A percentile compares a stretch with the other conserved stretches of the same genome.
phyloP scores from a whole-genome alignment of 2,113 vertebrate genomes.

The Malurus alboscapulatus region DNA sequence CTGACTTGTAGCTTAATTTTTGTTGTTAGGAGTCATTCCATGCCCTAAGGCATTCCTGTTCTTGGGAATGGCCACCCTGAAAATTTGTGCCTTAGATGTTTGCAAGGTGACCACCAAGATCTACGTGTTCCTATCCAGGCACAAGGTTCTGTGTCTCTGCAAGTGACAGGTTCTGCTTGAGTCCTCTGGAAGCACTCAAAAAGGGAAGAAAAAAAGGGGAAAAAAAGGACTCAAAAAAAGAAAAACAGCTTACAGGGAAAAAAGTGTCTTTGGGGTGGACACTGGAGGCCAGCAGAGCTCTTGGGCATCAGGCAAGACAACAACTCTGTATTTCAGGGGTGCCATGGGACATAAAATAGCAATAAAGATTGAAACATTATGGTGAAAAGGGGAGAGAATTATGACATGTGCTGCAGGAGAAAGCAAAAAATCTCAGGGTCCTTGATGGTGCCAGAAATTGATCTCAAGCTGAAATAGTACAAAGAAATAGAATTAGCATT shows the following conservation, averaged over 20 bases:
- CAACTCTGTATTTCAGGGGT: background rate
- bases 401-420: background rate
- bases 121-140: accelerated
- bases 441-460: background rate
- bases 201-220: too few species aligned
- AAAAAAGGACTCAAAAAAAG: too few species aligned
- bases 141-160: background rate
- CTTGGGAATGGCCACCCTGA: background rate
- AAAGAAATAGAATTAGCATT: background rate
- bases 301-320: background rate
- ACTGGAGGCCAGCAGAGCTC: background rate
- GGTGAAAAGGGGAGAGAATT: background rate
- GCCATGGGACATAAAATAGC: background rate
- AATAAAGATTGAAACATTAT: background rate
- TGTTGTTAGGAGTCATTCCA: background rate
- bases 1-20: background rate
- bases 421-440: background rate
- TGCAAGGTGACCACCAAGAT: background rate
- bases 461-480: background rate
- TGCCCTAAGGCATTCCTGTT: background rate
- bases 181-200: background rate
- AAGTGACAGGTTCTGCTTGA: background rate
- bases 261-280: background rate
- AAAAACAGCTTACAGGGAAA: background rate
- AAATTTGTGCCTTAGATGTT: background rate